Conservation (phyloP, 2,888 invertebrate genomes). For the Phyllotreta striolata region DNA sequence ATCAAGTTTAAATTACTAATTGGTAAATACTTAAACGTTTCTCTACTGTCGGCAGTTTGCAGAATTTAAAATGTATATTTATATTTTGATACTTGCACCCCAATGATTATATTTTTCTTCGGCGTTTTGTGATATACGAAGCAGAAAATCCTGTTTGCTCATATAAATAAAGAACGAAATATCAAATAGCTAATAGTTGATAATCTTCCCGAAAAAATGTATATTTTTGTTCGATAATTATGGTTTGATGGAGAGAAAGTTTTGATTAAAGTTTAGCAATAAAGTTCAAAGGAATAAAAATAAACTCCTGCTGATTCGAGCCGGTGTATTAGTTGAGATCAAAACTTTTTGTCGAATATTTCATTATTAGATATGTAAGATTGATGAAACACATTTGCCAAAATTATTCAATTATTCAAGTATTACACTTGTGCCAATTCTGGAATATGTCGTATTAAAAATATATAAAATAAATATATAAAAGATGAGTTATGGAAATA, state of each 20-base stretch:
- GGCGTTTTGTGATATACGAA: constrained; percentile 15
- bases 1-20: not conserved
- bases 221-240: constrained; percentile 4
- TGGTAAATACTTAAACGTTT: constrained; percentile 2
- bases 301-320: not conserved
- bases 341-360: constrained; percentile 8
- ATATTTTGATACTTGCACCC: constrained; percentile 1
- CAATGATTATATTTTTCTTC: constrained; percentile 11
- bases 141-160: constrained; percentile 6
- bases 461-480: constrained; percentile 5
- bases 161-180: constrained; percentile 13
- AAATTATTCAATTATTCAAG: constrained; percentile 14
- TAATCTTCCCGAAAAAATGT: constrained; percentile 15
- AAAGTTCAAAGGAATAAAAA: not conserved
- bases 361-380: constrained; percentile 7
- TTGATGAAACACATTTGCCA: constrained; percentile 12
- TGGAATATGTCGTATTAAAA: constrained; percentile 8
- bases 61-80: not conserved
- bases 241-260: not conserved
- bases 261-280: not conserved
- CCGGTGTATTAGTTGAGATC: not conserved
- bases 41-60: not conserved
- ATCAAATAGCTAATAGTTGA: constrained; percentile 19
- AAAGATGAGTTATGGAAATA: constrained; percentile 1
- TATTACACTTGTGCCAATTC: constrained; percentile 14